Evolutionary conservation across 2,113 vertebrate genomes (phyloP).

Genomic region (Rhegmatorhina hoffmannsi): DNA sequence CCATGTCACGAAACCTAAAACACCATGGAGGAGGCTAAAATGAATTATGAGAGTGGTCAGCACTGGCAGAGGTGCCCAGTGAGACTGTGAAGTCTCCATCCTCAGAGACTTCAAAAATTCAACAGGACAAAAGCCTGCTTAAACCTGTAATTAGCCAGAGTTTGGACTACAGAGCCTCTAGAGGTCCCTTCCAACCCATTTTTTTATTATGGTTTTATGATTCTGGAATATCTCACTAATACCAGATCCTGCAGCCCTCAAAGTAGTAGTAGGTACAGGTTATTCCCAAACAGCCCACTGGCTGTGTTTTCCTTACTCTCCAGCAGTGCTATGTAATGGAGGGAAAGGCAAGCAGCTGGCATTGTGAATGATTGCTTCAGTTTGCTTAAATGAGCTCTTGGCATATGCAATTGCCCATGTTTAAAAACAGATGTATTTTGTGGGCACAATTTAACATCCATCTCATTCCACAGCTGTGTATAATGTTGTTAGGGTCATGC

Average conservation of each 20-base stretch:
- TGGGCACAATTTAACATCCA: not conserved
- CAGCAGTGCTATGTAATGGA: not conserved
- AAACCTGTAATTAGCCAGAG: not conserved
- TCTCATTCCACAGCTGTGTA: not conserved
- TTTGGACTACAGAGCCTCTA: not conserved
- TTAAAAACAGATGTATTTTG: not conserved
- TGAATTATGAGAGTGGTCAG: not conserved
- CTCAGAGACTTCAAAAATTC: not conserved
- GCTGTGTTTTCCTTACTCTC: not conserved
- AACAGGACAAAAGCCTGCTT: not conserved
- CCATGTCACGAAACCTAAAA: not conserved
- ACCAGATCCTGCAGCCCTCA: not conserved
- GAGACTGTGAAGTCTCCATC: not conserved
- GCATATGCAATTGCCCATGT: not conserved
- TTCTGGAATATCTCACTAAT: not conserved
- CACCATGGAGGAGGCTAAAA: not conserved
- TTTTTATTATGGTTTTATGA: not conserved
- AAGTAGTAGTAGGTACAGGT: not conserved
- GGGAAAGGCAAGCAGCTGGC: not conserved
- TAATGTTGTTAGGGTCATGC: not conserved
- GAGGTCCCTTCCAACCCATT: not conserved
- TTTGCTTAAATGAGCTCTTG: not conserved
- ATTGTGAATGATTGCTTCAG: not conserved
- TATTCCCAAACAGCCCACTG: not conserved
- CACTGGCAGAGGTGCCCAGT: not conserved